Evolutionary conservation across 2,113 vertebrate genomes (phyloP).

Genomic region (Neogobius melanostomus): DNA sequence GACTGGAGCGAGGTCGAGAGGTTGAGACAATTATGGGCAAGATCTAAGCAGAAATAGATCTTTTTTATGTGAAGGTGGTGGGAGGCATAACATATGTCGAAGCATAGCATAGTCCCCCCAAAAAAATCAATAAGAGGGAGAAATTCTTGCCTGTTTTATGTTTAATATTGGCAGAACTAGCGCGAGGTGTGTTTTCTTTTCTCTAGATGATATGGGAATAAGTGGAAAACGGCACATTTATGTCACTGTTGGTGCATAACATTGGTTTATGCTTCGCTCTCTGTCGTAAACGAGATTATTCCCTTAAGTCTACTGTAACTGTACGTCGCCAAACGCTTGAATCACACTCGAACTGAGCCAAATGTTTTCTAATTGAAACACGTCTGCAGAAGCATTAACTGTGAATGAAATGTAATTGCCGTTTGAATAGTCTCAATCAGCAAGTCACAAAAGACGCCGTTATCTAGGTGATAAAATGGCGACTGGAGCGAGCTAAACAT

Average conservation of each 20-base stretch:
- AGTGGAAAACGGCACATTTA: background rate
- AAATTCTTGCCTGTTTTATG: background rate
- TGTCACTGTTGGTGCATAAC: background rate
- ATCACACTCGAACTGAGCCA: background rate
- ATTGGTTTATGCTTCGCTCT: background rate
- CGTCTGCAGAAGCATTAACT: no score
- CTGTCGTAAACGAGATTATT: background rate
- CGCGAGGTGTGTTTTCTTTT: background rate
- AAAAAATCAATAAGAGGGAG: background rate
- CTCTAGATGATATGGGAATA: background rate
- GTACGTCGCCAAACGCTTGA: background rate
- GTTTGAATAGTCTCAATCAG: no score
- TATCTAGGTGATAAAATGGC: no score
- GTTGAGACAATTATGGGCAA: background rate
- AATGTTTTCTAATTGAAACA: background rate
- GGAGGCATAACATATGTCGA: background rate
- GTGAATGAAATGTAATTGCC: no score
- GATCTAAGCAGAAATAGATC: background rate
- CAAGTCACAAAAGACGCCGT: no score
- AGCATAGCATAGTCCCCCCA: no score
- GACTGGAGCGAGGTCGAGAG: background rate
- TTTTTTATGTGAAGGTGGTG: background rate
- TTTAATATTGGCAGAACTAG: no score
- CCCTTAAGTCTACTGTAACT: background rate
- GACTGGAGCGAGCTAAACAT: no score